Base-by-base conservation (phyloP, 2,888 invertebrate genomes). In the Acronicta psi region DNA sequence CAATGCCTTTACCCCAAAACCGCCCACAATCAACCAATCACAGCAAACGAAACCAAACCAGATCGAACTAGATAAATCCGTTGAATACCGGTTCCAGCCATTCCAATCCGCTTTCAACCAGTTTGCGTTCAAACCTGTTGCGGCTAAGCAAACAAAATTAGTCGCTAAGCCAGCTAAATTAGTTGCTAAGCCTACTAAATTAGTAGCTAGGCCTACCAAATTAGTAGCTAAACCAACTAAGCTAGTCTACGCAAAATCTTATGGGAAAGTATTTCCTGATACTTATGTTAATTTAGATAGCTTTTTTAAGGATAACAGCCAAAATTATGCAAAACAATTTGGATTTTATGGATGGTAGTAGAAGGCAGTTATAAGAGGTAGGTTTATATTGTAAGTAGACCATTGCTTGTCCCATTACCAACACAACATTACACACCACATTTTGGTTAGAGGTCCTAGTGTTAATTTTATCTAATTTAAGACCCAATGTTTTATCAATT, bases 231-330 rank as follows among this genome's bases (percentile, higher is more conserved):
- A 65, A 29, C 62, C 62, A 38, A 57, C 63, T 53, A 80, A 75
- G 45, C 59, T 75, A 49, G 53, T 64, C 10, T 57, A 76, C 10
- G 64, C 66, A 0, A 67, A 70, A 53, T 59, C 75, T 10, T 58
- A 64, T 20, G 70, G 77, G 5, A 80, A 77, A 50, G 54, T 73
- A 23, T 80, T 80, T 41, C 82, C 84, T 5, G 73, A 81, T 51
- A 68, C 75, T 41, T 81, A 79, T 46, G 77, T 80, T 62, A 73
- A 77, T 62, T 77, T 84, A 71, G 80, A 84, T 49, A 74, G 71
- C 46, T 82, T 80, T 69, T 81, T 73, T 42, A 76, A 77, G 20
- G 60, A 73, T 34, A 63, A 65, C 36, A 65, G 52, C 46, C 52
- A 65, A 52, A 60, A 54, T 47, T 59, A 60, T 49, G 59, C 59